Evolutionary conservation across 2,113 vertebrate species (phyloP).

Genomic region (Takifugu flavidus): DNA sequence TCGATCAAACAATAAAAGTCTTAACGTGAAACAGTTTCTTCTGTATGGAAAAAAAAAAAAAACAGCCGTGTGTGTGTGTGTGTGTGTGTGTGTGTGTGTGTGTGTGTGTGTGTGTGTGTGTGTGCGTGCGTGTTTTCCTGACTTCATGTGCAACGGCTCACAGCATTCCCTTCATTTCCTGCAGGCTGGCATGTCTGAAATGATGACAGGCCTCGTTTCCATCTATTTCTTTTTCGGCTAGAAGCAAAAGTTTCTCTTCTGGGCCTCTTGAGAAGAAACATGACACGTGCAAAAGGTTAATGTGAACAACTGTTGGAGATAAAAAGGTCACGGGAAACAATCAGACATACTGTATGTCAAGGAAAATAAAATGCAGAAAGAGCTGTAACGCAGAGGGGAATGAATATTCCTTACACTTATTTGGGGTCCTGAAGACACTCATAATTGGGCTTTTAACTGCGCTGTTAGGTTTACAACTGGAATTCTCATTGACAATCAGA

Average conservation of each 20-base stretch:
- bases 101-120: not conserved
- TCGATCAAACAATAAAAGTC: constrained; percentile 51
- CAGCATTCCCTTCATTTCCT: constrained; percentile 45
- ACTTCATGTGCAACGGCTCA: constrained; percentile 18
- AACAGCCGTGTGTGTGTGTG: constrained; percentile 7
- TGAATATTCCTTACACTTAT: too few relatives aligned
- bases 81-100: not conserved
- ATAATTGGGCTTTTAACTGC: too few relatives aligned
- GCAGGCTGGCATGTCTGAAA: constrained; percentile 32
- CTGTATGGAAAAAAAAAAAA: constrained; percentile 27
- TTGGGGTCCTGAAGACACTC: too few relatives aligned
- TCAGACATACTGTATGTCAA: constrained; percentile 45
- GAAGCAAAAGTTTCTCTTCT: constrained; percentile 34
- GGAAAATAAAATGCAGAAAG: constrained; percentile 2
- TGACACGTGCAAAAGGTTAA: constrained; percentile 63
- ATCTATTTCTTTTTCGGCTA: constrained; percentile 21
- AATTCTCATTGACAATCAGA: too few relatives aligned
- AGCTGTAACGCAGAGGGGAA: not conserved
- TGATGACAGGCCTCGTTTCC: constrained; percentile 38
- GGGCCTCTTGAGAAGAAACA: constrained; percentile 56
- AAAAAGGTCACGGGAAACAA: constrained; percentile 62
- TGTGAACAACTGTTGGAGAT: constrained; percentile 50
- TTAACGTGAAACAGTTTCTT: constrained; percentile 33
- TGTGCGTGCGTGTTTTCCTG: not conserved
- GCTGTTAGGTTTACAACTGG: too few relatives aligned